Conservation (phyloP, 2,888 invertebrate species). For the Vesta saturnalis region DNA sequence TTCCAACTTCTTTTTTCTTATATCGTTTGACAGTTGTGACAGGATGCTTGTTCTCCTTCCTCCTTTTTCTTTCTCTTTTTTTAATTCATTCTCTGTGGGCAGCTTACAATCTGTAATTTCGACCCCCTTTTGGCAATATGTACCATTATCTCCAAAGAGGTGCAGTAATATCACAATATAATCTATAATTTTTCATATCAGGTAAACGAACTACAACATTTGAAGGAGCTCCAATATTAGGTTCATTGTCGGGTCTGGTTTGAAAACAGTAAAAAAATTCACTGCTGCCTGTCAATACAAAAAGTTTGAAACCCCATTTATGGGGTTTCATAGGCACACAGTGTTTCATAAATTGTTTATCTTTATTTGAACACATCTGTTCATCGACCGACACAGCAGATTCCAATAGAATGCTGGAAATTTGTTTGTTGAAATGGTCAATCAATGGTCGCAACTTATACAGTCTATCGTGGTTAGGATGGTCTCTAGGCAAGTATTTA, state of each 20-base stretch:
- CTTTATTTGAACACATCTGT: constrained; percentile 52
- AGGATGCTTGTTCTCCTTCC: constrained; percentile 52
- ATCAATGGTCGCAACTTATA: too few species aligned
- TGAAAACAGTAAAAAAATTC: constrained; percentile 50
- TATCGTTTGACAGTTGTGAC: constrained; percentile 19
- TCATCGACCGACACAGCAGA: constrained; percentile 47
- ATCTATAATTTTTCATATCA: background rate
- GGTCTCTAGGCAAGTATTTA: too few species aligned
- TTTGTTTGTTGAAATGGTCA: too few species aligned
- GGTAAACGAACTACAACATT: background rate
- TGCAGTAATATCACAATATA: constrained; percentile 46
- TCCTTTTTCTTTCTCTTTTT: constrained; percentile 41
- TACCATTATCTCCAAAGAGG: constrained; percentile 40
- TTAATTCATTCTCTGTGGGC: constrained; percentile 42
- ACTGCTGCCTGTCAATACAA: constrained; percentile 43
- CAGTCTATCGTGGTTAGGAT: too few species aligned
- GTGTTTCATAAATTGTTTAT: constrained; percentile 49
- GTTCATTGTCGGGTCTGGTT: too few species aligned
- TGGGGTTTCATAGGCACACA: constrained; percentile 51
- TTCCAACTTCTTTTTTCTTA: constrained; percentile 25
- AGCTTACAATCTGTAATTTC: constrained; percentile 48
- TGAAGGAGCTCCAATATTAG: constrained; percentile 45
- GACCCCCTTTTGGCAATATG: constrained; percentile 43
- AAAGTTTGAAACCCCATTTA: constrained; percentile 52
- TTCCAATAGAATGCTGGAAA: too few species aligned